Conservation (phyloP, 64 coral and sea anemone species). For the Pocillopora damicornis region DNA sequence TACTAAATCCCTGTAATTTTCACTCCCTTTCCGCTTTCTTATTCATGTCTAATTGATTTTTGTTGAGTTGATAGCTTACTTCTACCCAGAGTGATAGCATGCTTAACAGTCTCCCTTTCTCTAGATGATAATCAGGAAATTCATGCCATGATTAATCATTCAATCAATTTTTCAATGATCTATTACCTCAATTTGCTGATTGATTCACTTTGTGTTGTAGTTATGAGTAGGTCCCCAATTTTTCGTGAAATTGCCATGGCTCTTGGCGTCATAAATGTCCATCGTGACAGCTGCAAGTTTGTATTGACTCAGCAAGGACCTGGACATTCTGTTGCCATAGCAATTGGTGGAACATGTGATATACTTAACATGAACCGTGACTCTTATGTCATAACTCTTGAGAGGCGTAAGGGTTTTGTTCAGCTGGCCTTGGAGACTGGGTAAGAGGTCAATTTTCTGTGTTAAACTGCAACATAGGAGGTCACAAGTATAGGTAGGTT, state of each 20-base stretch:
- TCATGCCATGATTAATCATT: too few species aligned
- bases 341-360: background rate
- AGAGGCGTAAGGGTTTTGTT: background rate
- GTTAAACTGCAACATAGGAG: background rate
- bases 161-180: too few species aligned
- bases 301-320: conserved; percentile 1
- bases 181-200: too few species aligned
- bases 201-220: background rate
- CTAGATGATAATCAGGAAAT: too few species aligned
- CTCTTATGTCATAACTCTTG: background rate
- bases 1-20: too few species aligned
- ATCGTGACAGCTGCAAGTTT: conserved; percentile 16
- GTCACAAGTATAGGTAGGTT: too few species aligned
- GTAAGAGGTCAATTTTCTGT: background rate
- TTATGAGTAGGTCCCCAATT: conserved; percentile 12
- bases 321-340: conserved; percentile 24
- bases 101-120: too few species aligned
- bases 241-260: conserved; percentile 22
- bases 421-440: conserved; percentile 12
- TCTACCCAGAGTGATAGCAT: too few species aligned
- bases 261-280: background rate
- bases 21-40: too few species aligned
- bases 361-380: background rate
- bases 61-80: too few species aligned
- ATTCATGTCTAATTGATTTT: too few species aligned